A percentile compares a stretch with the other conserved stretches of the same genome.
phyloP scores from a whole-genome alignment of 2,113 vertebrate species.

The Planiliza haematocheilus region DNA sequence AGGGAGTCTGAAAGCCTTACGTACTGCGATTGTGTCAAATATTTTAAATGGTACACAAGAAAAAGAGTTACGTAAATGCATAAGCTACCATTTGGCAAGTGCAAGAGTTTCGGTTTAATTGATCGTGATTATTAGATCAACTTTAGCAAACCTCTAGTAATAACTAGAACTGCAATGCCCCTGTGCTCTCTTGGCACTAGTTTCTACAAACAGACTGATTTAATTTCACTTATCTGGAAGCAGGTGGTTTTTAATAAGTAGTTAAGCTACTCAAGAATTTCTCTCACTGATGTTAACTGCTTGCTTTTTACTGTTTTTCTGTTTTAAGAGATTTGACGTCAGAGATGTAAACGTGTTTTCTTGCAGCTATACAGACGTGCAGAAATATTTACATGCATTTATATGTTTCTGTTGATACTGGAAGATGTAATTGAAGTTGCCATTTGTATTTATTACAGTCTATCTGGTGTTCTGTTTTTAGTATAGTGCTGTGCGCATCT shows the following conservation, averaged over 20 bases:
- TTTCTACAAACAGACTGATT: background rate
- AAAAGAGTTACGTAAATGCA: too few relatives aligned
- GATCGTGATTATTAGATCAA: background rate
- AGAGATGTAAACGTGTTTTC: background rate
- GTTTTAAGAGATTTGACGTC: too few relatives aligned
- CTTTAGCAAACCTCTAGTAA: background rate
- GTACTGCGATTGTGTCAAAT: too few relatives aligned
- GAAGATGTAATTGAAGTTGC: background rate
- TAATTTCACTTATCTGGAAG: background rate
- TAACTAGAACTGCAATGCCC: background rate
- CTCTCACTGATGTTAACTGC: background rate
- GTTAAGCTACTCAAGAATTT: background rate
- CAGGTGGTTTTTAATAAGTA: background rate
- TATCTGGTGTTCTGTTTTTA: background rate
- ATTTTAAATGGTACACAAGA: too few relatives aligned
- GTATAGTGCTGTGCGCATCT: background rate
- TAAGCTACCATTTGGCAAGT: too few relatives aligned
- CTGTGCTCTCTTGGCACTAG: background rate
- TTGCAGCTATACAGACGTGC: background rate
- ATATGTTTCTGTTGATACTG: background rate
- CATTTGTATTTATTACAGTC: background rate
- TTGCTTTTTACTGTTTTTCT: too few relatives aligned
- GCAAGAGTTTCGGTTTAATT: constrained; percentile 10
- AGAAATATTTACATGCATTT: background rate
- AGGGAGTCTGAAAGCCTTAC: too few relatives aligned